Evolutionary conservation across 1,140 invertebrate species (phyloP).

Genomic region (Linepithema humile): DNA sequence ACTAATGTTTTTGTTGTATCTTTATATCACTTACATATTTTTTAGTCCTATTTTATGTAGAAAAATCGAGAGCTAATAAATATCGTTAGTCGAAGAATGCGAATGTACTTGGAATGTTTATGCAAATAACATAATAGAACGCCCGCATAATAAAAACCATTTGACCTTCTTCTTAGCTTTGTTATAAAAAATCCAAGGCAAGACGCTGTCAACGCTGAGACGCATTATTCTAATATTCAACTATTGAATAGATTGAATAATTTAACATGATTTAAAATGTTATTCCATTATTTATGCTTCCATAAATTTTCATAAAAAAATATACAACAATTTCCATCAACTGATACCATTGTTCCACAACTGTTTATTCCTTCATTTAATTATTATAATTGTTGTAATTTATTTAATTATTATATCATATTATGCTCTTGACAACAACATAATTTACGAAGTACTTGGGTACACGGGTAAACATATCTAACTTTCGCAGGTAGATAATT

Average conservation of each 20-base stretch:
- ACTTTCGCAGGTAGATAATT: not conserved
- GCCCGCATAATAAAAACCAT: too few relatives aligned
- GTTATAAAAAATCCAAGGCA: too few relatives aligned
- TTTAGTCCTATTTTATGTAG: not conserved
- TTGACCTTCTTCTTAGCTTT: too few relatives aligned
- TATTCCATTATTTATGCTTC: too few relatives aligned
- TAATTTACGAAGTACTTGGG: not conserved
- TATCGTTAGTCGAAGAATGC: too few relatives aligned
- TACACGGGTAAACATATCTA: not conserved
- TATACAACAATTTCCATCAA: not conserved
- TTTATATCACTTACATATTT: not conserved
- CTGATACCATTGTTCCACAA: not conserved
- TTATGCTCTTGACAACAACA: not conserved
- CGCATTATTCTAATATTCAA: too few relatives aligned
- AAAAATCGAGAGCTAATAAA: not conserved
- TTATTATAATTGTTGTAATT: not conserved
- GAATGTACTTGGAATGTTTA: too few relatives aligned
- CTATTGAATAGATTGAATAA: too few relatives aligned
- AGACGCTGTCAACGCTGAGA: too few relatives aligned
- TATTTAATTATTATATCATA: not conserved
- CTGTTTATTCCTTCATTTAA: not conserved
- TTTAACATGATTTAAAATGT: too few relatives aligned
- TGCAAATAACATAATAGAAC: too few relatives aligned
- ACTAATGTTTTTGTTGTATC: not conserved
- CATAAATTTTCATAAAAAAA: too few relatives aligned